Evolutionary conservation across 2,888 invertebrate species (phyloP), one percentile per base, ranked within the genome.

Genomic region (Polydrusus cervinus): DNA sequence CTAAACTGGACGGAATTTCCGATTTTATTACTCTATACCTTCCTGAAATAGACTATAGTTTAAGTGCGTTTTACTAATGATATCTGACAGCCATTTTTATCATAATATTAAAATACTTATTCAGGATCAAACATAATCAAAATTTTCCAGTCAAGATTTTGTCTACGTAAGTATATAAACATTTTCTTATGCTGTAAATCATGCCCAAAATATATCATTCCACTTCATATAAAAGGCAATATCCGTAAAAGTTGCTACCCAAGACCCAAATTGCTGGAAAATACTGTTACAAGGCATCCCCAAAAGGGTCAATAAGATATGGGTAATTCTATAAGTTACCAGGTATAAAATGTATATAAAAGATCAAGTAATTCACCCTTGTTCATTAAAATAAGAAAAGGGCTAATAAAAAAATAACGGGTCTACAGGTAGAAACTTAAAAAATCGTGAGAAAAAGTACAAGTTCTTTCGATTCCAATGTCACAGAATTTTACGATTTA

Each of bases 251-350:
- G 14, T 75, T 75, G 60, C 43, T 64, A 47, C 14, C 30, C 55
- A 64, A 67, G 45, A 78, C 75, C 80, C 80, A 85, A 84, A 84
- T 84, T 82, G 83, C 82, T 84, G 84, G 84, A 85, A 85, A 85
- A 85, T 85, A 82, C 81, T 82, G 84, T 85, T 84, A 83, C 79
- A 76, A 49, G 34, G 13, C 49, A 38, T 66, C 34, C 49, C 49
- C 20, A 51, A 18, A 73, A 60, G 60, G 71, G 75, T 75, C 75
- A 75, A 67, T 67, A 62, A 55, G 30, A 65, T 64, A 65, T 20
- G 25, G 38, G 64, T 57, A 69, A 64, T 57, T 60, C 67, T 25
- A 49, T 74, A 74, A 74, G 47, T 69, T 66, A 60, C 60, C 75
- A 75, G 75, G 75, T 75, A 75, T 66, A 75, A 71, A 75, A 71